A percentile compares a stretch with the other conserved stretches of the same genome.
Evolutionary conservation across 1,140 invertebrate species (phyloP).

Genomic region (Eriosoma lanigerum): DNA sequence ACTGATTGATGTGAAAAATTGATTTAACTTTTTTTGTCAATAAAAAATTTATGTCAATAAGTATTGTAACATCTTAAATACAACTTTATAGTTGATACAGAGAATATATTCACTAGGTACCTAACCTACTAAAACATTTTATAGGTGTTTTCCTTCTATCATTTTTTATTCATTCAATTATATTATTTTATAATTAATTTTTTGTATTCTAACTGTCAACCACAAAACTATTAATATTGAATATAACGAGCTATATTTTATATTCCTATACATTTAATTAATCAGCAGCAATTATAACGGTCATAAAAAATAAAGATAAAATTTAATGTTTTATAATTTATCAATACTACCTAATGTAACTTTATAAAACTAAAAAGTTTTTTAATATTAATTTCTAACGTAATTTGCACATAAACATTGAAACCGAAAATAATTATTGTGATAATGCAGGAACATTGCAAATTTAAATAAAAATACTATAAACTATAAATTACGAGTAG

Average conservation of each 20-base stretch:
- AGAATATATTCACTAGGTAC: not conserved
- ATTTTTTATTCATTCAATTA: not conserved
- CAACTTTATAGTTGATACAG: too few species aligned
- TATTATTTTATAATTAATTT: not conserved
- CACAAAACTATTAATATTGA: conserved; percentile 17
- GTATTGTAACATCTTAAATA: not conserved
- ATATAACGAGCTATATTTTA: not conserved
- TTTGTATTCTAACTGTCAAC: not conserved
- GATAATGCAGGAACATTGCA: not conserved
- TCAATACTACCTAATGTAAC: not conserved
- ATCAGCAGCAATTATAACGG: not conserved
- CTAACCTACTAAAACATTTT: not conserved
- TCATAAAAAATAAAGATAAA: conserved; percentile 2
- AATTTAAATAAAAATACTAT: conserved; percentile 17
- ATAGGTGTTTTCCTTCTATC: not conserved
- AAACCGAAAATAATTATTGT: not conserved
- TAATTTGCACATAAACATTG: not conserved
- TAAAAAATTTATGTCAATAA: not conserved
- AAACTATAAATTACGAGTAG: not conserved
- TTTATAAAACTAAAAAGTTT: not conserved
- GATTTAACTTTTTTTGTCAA: not conserved
- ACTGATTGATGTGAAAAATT: not conserved
- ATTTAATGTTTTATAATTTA: not conserved
- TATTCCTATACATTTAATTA: not conserved
- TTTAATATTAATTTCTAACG: not conserved